Base-by-base conservation (phyloP, 2,888 invertebrate species). In the Oligia strigilis region DNA sequence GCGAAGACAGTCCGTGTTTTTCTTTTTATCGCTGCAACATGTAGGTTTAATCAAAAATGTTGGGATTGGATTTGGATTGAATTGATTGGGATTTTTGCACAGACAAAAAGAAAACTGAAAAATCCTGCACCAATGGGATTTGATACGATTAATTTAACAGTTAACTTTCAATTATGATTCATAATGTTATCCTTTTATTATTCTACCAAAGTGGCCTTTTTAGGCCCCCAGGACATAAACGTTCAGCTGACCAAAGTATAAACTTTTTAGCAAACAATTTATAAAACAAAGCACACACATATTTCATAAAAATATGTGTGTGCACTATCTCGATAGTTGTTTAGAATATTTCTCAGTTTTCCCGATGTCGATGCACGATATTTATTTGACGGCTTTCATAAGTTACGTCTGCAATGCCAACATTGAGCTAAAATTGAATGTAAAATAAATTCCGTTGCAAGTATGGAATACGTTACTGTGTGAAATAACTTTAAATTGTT, bases 351-450 rank as follows among this genome's bases (percentile, higher is more conserved):
- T 89, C 84, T 86, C 86, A 83, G 82, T 87, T 87, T 88, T 80
- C 84, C 86, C 83, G 78, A 79, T 85, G 86, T 87, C 88, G 83
- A 88, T 88, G 85, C 74, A 60, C 75, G 87, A 90, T 91, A 91
- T 91, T 91, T 91, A 91, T 91, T 87, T 91, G 91, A 90, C 88
- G 85, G 85, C 75, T 86, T 88, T 87, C 85, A 85, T 87, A 91
- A 90, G 86, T 89, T 91, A 91, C 88, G 86, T 84, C 73, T 87
- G 80, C 83, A 84, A 88, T 83, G 81, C 88, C 79, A 89, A 87
- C 88, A 81, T 78, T 84, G 85, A 87, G 88, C 75, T 87, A 74
- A 88, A 89, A 88, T 89, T 87, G 87, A 87, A 89, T 88, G 87
- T 77, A 80, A 81, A 89, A 89, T 89, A 85, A 83, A 89, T 87